phyloP scores from a whole-genome alignment of 2,888 invertebrate species.

The Clunio marinus region DNA sequence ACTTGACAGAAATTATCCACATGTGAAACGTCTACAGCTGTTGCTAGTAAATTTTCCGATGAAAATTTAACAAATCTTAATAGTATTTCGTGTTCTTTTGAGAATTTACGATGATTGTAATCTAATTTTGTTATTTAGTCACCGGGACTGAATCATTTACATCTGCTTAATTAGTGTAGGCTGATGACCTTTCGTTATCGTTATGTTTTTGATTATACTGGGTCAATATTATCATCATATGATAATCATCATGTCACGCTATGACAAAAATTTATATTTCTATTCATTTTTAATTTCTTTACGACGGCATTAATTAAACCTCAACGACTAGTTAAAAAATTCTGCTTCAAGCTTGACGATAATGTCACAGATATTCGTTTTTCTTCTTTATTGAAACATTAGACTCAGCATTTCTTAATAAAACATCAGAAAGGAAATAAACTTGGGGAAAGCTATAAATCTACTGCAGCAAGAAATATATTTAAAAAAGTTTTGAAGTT shows the following conservation, averaged over 20 bases:
- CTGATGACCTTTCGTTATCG: slow-evolving; percentile 14
- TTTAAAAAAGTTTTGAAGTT: slow-evolving; percentile 18
- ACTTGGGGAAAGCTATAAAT: slow-evolving; percentile 1
- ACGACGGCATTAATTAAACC: neutral
- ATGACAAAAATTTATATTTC: neutral
- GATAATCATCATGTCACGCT: neutral
- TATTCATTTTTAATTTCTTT: neutral
- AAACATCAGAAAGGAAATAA: slow-evolving; percentile 13
- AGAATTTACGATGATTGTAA: slow-evolving; percentile 25
- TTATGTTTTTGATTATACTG: neutral
- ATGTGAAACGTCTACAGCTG: slow-evolving; percentile 25
- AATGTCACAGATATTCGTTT: neutral
- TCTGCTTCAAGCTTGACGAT: neutral
- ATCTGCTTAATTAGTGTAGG: slow-evolving; percentile 7
- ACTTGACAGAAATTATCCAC: slow-evolving; percentile 8
- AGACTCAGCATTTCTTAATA: no score
- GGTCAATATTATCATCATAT: neutral
- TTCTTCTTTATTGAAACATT: no score
- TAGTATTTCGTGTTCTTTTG: neutral
- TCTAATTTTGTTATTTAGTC: neutral
- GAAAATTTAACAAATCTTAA: neutral
- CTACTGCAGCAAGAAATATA: slow-evolving; percentile 16
- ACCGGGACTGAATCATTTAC: slow-evolving; percentile 4
- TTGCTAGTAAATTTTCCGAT: slow-evolving; percentile 26
- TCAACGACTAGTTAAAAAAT: neutral